These are phyloP conservation scores for Mantis religiosa DNA, from an alignment of 2,888 invertebrate species.

Conservation along the genomic window DNA sequence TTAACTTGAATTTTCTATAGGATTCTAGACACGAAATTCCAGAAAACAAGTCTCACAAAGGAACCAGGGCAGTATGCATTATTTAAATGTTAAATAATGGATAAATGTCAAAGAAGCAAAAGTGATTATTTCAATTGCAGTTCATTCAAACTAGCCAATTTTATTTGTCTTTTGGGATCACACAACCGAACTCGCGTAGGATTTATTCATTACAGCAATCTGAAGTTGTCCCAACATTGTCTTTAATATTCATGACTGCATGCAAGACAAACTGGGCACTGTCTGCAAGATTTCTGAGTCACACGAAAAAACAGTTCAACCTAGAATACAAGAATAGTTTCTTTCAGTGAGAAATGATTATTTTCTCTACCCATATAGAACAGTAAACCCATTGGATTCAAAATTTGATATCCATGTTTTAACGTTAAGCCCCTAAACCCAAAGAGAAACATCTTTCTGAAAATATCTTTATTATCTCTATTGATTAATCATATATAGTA, in stretches of 20 bases:
- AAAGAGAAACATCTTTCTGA: no score
- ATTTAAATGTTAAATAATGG: no score
- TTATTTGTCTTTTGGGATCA: not conserved
- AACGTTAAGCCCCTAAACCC: no score
- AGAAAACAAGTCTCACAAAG: no score
- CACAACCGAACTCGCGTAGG: not conserved
- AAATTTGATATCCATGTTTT: no score
- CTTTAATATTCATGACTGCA: not conserved
- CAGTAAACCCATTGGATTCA: no score
- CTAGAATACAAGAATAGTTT: not conserved
- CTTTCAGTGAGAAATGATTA: not conserved
- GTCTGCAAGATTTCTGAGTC: not conserved
- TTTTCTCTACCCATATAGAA: no score
- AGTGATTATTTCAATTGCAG: not conserved
- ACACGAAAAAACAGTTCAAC: not conserved
- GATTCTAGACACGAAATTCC: no score
- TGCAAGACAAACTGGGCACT: not conserved
- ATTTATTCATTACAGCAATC: not conserved
- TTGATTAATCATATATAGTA: no score
- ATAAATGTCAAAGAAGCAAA: not conserved
- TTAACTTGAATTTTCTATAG: no score
- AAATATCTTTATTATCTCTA: no score
- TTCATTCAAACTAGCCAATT: not conserved
- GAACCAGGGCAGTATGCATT: no score
- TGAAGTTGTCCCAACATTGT: not conserved